phyloP scores from a whole-genome alignment of 2,113 vertebrate genomes.

The Nycticorax nycticorax region DNA sequence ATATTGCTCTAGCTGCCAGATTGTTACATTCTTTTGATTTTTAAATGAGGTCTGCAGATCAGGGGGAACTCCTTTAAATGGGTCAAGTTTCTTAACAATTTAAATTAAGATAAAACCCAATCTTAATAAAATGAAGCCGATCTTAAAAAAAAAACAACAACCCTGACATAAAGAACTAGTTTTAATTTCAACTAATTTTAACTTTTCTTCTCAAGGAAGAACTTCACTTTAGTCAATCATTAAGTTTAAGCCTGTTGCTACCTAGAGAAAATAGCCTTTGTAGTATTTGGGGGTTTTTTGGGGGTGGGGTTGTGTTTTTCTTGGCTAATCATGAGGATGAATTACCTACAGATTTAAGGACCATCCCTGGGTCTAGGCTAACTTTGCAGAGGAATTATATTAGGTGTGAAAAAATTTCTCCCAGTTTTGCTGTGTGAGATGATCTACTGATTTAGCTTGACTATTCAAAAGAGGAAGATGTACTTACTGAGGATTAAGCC shows the following conservation, averaged over 20 bases:
- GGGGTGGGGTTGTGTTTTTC: not conserved
- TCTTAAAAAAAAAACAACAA: not conserved
- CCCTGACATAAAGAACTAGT: not conserved
- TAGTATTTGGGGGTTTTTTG: fast-evolving
- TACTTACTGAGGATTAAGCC: not conserved
- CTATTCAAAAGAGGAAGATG: not conserved
- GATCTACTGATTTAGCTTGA: not conserved
- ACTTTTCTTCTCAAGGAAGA: not conserved
- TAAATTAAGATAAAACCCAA: not conserved
- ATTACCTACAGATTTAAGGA: not conserved
- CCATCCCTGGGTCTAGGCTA: not conserved
- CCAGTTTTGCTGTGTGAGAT: not conserved
- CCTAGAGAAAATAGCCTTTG: not conserved
- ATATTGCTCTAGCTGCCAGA: not conserved
- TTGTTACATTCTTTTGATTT: not conserved
- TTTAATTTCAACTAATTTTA: not conserved
- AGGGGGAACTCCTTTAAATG: not conserved
- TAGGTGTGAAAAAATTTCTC: not conserved
- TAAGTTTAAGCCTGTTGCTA: not conserved
- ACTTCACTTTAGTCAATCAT: not conserved
- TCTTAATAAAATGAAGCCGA: not conserved
- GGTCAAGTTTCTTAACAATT: not conserved
- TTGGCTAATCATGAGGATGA: not conserved
- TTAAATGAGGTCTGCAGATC: not conserved
- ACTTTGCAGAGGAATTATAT: not conserved